These are phyloP conservation scores for Chrysomela aeneicollis DNA, from an alignment of 2,888 invertebrate species.

Conservation along the genomic window DNA sequence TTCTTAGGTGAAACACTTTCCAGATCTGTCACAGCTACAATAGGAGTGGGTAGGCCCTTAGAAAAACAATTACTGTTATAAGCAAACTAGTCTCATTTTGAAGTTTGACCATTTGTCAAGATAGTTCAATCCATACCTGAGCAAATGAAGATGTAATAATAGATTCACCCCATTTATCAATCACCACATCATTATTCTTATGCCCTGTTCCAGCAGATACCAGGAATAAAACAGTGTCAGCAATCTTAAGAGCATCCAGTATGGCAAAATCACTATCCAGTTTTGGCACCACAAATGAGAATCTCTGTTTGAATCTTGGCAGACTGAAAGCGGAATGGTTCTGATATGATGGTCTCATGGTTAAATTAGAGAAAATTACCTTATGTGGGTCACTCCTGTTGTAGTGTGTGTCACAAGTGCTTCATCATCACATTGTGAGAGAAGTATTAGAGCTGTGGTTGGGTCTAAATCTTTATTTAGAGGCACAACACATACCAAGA, in stretches of 20 bases:
- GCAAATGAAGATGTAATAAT: conserved; percentile 80
- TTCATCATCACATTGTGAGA: conserved; percentile 78
- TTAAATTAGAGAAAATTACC: conserved; percentile 63
- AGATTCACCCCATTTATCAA: conserved; percentile 83
- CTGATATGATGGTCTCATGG: not conserved
- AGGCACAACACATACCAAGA: conserved; percentile 74
- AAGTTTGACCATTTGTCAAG: no score
- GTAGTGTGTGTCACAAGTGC: conserved; percentile 70
- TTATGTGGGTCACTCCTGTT: conserved; percentile 77
- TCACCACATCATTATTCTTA: conserved; percentile 66
- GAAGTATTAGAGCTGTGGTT: conserved; percentile 69
- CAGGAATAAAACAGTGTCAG: conserved; percentile 84
- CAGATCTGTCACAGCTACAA: conserved; percentile 77
- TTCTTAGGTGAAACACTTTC: conserved; percentile 79
- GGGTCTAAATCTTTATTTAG: conserved; percentile 74
- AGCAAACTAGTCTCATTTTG: no score
- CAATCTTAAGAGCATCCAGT: conserved; percentile 85
- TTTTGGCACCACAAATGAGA: conserved; percentile 80
- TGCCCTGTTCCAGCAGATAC: conserved; percentile 71
- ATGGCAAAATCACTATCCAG: conserved; percentile 75
- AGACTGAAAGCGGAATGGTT: conserved; percentile 66
- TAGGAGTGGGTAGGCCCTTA: conserved; percentile 77
- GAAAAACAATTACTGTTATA: no score
- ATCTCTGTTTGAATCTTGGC: conserved; percentile 88
- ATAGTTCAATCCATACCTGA: conserved; percentile 66